A percentile compares a stretch with the other conserved stretches of the same genome.
These are phyloP conservation scores for Myotis myotis DNA, from an alignment of 2,797 vertebrate genomes.

Conservation along the genomic window DNA sequence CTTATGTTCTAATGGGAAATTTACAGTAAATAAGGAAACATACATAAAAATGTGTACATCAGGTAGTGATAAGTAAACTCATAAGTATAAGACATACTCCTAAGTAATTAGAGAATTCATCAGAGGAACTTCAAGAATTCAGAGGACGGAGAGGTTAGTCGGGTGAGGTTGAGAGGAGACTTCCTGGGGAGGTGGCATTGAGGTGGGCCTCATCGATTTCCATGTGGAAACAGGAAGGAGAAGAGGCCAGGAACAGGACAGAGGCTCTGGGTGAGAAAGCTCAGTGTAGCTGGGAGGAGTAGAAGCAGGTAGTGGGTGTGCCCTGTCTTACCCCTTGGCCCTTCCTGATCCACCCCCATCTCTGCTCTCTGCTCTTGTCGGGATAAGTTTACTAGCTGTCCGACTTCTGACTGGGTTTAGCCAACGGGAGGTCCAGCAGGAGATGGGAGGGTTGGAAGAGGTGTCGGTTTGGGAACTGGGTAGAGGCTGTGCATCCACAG, in stretches of 20 bases:
- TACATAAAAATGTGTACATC: neutral
- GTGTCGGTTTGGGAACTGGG: neutral
- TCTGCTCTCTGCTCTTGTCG: neutral
- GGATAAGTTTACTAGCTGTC: neutral
- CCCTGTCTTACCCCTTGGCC: rapidly evolving
- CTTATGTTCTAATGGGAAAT: neutral
- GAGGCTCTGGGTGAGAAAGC: neutral
- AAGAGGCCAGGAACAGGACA: neutral
- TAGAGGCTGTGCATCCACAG: neutral
- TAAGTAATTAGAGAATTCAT: neutral
- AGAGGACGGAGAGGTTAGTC: neutral
- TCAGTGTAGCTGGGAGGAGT: too few species aligned
- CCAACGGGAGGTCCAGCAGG: neutral
- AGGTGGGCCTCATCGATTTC: neutral
- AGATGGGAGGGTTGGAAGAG: neutral
- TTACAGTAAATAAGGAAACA: neutral
- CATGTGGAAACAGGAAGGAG: neutral
- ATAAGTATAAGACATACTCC: neutral
- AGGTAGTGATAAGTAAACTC: neutral
- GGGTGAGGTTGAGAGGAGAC: neutral
- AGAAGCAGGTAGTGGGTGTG: neutral
- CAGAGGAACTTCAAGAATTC: neutral
- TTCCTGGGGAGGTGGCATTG: neutral
- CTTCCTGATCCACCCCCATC: neutral
- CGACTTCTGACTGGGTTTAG: neutral